Conservation (phyloP, 2,888 invertebrate species). For the Dryobotodes eremita region DNA sequence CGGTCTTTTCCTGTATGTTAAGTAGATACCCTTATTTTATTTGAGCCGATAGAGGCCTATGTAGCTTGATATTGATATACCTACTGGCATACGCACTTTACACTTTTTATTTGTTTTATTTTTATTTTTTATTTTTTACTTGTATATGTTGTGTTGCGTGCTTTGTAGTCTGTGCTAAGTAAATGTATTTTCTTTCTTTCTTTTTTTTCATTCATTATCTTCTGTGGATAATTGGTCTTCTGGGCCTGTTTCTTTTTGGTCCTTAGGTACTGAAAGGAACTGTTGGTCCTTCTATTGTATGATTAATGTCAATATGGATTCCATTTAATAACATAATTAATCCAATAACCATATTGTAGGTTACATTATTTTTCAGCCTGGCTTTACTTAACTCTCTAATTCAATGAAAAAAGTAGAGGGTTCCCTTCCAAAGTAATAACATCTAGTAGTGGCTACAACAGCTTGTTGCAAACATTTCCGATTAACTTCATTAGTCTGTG, state of each 20-base stretch:
- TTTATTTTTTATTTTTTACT: too few relatives aligned
- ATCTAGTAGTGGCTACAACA: not conserved
- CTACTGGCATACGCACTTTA: too few relatives aligned
- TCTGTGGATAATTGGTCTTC: too few relatives aligned
- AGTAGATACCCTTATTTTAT: not conserved
- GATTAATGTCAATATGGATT: too few relatives aligned
- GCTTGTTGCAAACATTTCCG: constrained; percentile 28
- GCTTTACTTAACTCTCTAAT: not conserved
- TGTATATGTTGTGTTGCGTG: too few relatives aligned
- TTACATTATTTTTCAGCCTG: not conserved
- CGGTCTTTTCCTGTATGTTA: not conserved
- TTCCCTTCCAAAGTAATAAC: not conserved
- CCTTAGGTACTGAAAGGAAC: not conserved
- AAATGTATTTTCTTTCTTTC: too few relatives aligned
- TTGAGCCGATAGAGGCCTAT: not conserved
- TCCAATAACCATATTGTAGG: too few relatives aligned
- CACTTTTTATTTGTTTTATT: too few relatives aligned
- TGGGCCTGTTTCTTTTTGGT: not conserved
- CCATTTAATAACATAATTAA: too few relatives aligned
- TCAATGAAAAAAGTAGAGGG: not conserved
- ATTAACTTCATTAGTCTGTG: constrained; percentile 42
- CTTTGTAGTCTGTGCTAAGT: too few relatives aligned
- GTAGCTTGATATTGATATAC: not conserved
- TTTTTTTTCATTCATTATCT: too few relatives aligned
- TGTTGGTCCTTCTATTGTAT: too few relatives aligned